Percentiles rank a stretch among this genome's conserved stretches.
Conservation (phyloP, 1,140 invertebrate genomes). For the Spodoptera litura region DNA sequence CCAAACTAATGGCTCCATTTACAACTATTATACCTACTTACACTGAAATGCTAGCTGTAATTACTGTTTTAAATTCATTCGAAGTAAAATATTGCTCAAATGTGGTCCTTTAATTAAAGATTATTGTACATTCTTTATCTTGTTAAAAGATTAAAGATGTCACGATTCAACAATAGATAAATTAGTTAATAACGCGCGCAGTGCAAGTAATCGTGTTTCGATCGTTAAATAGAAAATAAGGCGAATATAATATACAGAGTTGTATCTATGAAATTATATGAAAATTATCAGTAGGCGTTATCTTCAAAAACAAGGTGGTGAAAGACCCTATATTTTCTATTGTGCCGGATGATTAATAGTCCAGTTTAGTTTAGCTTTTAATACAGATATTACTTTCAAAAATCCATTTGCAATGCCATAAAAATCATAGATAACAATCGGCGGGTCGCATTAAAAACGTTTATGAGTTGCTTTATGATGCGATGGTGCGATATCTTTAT, state of each 20-base stretch:
- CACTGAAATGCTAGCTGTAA: neutral
- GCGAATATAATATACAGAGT: neutral
- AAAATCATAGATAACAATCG: constrained; percentile 78
- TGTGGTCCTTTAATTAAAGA: constrained; percentile 39
- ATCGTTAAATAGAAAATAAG: constrained; percentile 28
- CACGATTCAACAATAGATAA: constrained; percentile 4
- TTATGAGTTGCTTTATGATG: constrained; percentile 71
- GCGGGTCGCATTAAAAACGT: constrained; percentile 73
- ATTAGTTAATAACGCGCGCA: neutral
- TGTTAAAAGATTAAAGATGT: constrained; percentile 8
- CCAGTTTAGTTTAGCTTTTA: constrained; percentile 55
- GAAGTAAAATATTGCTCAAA: neutral
- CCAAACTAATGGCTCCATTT: neutral
- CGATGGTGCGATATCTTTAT: constrained; percentile 75
- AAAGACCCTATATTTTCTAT: constrained; percentile 52
- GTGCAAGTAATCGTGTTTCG: neutral
- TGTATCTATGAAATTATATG: constrained; percentile 16
- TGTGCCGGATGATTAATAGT: constrained; percentile 58
- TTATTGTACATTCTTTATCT: constrained; percentile 21
- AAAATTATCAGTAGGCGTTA: constrained; percentile 41
- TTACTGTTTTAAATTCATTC: constrained; percentile 1
- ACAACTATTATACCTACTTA: neutral
- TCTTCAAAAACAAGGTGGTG: constrained; percentile 33
- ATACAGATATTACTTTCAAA: constrained; percentile 78
- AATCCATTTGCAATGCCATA: constrained; percentile 77